A percentile compares a stretch with the other conserved stretches of the same genome.
phyloP scores from a whole-genome alignment of 2,888 invertebrate species.

The Hydropsyche betteni region DNA sequence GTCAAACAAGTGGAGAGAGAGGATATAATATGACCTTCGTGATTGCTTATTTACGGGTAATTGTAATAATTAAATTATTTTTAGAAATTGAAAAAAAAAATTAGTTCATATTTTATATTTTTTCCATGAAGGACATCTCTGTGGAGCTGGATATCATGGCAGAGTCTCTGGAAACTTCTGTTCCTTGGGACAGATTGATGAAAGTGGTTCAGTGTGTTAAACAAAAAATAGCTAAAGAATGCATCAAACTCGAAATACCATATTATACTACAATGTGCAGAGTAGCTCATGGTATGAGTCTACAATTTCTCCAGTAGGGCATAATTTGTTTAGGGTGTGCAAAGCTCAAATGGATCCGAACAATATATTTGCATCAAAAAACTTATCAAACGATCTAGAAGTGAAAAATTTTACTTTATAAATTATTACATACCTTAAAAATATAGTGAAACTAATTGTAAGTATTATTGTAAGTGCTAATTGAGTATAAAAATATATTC shows the following conservation, averaged over 20 bases:
- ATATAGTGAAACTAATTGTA: neutral
- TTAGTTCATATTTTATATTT: neutral
- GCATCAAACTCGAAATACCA: constrained; percentile 67
- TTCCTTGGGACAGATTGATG: constrained; percentile 91
- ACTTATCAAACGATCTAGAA: constrained; percentile 62
- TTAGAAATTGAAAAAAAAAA: neutral
- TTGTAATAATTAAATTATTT: constrained; percentile 53
- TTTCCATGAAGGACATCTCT: constrained; percentile 79
- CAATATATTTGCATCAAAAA: constrained; percentile 92
- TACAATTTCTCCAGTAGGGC: constrained; percentile 84
- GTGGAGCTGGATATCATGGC: constrained; percentile 87
- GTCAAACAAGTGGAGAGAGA: constrained; percentile 91
- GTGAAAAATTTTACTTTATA: neutral
- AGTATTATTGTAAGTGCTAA: no score
- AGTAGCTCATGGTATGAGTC: constrained; percentile 93
- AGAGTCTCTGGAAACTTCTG: constrained; percentile 98
- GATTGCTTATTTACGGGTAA: constrained; percentile 95
- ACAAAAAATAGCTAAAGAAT: constrained; percentile 74
- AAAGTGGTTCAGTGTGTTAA: constrained; percentile 90
- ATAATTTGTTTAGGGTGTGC: constrained; percentile 79
- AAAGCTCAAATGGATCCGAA: constrained; percentile 91
- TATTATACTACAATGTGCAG: constrained; percentile 79
- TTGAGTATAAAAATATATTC: no score
- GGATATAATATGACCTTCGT: constrained; percentile 98
- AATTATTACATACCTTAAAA: neutral